Percentiles rank a stretch among this genome's conserved stretches.
These are phyloP conservation scores for Microtus oregoni DNA, from an alignment of 2,113 vertebrate species.

Conservation along the genomic window DNA sequence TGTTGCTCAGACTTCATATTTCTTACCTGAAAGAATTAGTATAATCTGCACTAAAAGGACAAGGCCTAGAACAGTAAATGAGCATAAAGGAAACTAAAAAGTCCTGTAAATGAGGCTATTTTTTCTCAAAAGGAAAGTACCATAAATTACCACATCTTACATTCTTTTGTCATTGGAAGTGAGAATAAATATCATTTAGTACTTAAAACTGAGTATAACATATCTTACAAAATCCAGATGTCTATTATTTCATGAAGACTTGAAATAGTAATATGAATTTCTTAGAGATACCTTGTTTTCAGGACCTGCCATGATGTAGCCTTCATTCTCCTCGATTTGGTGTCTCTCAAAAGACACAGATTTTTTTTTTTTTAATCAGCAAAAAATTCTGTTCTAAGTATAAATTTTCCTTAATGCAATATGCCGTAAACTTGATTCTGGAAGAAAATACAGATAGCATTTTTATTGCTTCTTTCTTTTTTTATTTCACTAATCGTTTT, in stretches of 20 bases:
- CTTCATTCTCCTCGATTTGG: background rate
- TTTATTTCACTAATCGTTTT: background rate
- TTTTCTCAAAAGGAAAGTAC: background rate
- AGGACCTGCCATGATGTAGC: background rate
- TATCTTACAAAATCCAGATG: background rate
- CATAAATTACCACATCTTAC: constrained; percentile 8
- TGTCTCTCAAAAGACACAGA: background rate
- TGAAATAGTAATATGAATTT: constrained; percentile 14
- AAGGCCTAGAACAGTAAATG: background rate
- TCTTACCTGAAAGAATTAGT: background rate
- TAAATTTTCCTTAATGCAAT: background rate
- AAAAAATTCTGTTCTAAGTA: background rate
- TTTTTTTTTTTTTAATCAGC: background rate
- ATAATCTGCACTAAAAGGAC: background rate
- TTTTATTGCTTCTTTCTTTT: background rate
- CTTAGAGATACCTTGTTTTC: constrained; percentile 34
- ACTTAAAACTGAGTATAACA: constrained; percentile 44
- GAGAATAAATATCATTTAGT: constrained; percentile 52
- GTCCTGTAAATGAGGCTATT: background rate
- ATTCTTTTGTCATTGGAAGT: constrained; percentile 27
- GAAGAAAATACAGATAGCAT: background rate
- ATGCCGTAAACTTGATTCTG: background rate
- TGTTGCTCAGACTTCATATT: background rate
- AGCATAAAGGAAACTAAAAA: constrained; percentile 18
- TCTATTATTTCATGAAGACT: constrained; percentile 35